Evolutionary conservation across 2,797 vertebrate species (phyloP), one percentile per base, ranked within the genome.

Genomic region (Pipistrellus pipistrellus): DNA sequence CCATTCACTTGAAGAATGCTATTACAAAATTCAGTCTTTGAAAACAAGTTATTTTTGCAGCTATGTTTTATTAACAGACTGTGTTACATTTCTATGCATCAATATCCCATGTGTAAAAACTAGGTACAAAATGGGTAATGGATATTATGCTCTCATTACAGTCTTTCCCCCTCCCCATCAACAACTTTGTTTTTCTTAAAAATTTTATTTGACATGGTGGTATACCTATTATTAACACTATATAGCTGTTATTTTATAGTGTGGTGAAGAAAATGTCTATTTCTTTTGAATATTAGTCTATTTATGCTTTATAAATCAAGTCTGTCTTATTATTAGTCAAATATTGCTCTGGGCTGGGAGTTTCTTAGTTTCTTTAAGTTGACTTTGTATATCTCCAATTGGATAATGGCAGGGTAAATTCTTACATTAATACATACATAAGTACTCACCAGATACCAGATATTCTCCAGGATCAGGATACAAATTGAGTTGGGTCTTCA

Each of bases 401-500:
- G 55, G 21, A 85, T 25, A n/a, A 48, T 27, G 8, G 15, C 41
- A 88, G 17, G 13, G 4, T 64, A 55, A 81, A 90, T 92, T 88
- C 51, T 88, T 91, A 91, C 8, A 64, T 53, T 83, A 91, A 35
- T 46, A 15, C 2, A 71, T 20, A 71, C 25, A 64, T 41, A 83
- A 75, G 18, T 3, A 46, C 3, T 93, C 20, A 92, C 46, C 73
- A 53, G 35, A 81, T 51, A 53, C 10, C 12, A 94, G 25, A 57
- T 59, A 76, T 86, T 94, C 14, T 64, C 23, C 25, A 94, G 27
- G 23, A 68, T 77, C 32, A 95, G 23, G 23, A 68, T 77, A 71
- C 38, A 92, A 20, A 71, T 51, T 87, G 71, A 93, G 35, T 76
- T 92, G 72, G 4, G 11, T 94, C 76, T 91, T 81, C 75, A 90